Evolutionary conservation across 2,797 vertebrate genomes (phyloP).

Genomic region (Pygocentrus nattereri): DNA sequence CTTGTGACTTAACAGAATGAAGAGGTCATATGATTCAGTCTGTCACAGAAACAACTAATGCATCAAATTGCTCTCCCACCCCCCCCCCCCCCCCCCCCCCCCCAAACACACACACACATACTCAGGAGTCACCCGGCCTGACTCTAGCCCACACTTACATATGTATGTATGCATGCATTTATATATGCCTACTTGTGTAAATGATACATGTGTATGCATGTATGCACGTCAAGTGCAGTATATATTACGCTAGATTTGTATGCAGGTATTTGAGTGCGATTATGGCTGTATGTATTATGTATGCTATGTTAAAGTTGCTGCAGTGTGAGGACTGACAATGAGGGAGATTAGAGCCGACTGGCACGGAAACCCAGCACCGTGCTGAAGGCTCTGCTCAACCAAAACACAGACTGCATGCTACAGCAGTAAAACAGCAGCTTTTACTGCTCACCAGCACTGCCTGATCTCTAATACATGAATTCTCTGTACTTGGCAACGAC

Average conservation of each 20-base stretch:
- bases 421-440: not conserved
- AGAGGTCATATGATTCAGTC: slow-evolving; percentile 47
- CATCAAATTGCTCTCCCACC: slow-evolving; percentile 33
- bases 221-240: slow-evolving; percentile 25
- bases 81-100: not conserved
- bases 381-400: not conserved
- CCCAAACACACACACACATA: not conserved
- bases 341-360: not conserved
- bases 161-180: slow-evolving; percentile 49
- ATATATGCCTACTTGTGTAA: slow-evolving; percentile 31
- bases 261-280: slow-evolving; percentile 35
- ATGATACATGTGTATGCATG: slow-evolving; percentile 32
- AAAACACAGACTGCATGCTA: not conserved
- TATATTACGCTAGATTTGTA: slow-evolving; percentile 20
- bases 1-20: slow-evolving; percentile 41
- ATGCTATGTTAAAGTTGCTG: slow-evolving; percentile 33
- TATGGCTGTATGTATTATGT: slow-evolving; percentile 50
- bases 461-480: not conserved
- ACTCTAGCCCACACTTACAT: slow-evolving; percentile 33
- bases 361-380: not conserved
- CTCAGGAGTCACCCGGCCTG: slow-evolving; percentile 19
- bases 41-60: slow-evolving; percentile 46
- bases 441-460: not conserved
- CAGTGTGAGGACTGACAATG: slow-evolving; percentile 13
- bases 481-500: not conserved